Evolutionary conservation across 2,797 vertebrate genomes (phyloP).

Genomic region (Fistularia commersonii): DNA sequence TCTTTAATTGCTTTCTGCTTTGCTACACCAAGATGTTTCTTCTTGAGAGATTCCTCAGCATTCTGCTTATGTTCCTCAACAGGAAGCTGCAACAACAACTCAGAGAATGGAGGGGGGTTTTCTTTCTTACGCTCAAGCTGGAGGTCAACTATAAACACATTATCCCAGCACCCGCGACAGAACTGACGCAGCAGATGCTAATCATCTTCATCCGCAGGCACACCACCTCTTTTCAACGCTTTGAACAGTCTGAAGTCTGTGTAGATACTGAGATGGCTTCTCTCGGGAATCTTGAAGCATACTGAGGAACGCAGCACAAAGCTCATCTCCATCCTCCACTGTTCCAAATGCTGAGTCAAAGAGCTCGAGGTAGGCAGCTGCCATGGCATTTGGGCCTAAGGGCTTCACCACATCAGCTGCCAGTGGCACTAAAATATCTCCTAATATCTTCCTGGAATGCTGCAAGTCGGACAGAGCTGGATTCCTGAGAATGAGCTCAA

Average conservation of each 20-base stretch:
- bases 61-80: constrained; percentile 3
- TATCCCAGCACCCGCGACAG: constrained; percentile 17
- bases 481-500: neutral
- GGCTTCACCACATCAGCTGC: neutral
- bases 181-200: constrained; percentile 21
- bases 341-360: constrained; percentile 5
- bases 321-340: constrained; percentile 4
- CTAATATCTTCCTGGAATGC: neutral
- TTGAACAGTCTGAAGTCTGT: constrained; percentile 3
- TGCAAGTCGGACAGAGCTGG: neutral
- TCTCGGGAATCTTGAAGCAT: neutral
- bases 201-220: constrained; percentile 3
- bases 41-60: constrained; percentile 6
- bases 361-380: constrained; percentile 1
- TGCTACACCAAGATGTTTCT: constrained; percentile 9
- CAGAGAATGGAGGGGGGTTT: neutral
- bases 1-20: constrained; percentile 2
- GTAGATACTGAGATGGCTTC: constrained; percentile 5
- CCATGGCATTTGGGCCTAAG: neutral
- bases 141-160: constrained; percentile 9
- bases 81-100: neutral
- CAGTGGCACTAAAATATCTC: neutral
- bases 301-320: constrained; percentile 1
- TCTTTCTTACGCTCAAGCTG: constrained; percentile 18
- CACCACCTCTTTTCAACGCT: constrained; percentile 13